A percentile compares a stretch with the other conserved stretches of the same genome.
Conservation (phyloP, 2,113 vertebrate genomes). For the Tor tambroides region DNA sequence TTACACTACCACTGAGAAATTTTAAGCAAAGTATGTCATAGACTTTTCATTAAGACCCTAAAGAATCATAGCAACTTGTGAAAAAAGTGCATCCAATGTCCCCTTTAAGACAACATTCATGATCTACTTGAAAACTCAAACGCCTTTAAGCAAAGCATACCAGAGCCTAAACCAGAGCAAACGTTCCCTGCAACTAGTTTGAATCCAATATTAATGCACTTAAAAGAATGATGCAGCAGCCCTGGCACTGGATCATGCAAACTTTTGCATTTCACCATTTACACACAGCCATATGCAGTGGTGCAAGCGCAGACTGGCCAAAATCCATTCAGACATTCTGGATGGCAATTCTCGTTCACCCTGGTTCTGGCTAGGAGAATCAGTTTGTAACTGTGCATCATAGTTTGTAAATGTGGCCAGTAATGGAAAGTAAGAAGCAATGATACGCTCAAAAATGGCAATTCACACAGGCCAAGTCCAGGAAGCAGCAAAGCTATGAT, state of each 20-base stretch:
- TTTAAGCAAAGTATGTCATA: too few relatives aligned
- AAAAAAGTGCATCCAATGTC: too few relatives aligned
- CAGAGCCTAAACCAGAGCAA: not conserved
- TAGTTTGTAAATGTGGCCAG: not conserved
- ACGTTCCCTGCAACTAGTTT: not conserved
- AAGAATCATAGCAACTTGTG: too few relatives aligned
- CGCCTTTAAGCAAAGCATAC: not conserved
- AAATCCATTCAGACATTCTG: not conserved
- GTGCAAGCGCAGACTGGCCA: not conserved
- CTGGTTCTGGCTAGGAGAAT: not conserved
- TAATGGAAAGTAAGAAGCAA: not conserved
- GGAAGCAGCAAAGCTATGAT: slow-evolving; percentile 1
- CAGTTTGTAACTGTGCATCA: not conserved
- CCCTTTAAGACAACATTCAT: not conserved
- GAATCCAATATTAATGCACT: not conserved
- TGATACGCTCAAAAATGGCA: not conserved
- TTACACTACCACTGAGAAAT: too few relatives aligned
- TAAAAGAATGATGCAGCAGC: not conserved
- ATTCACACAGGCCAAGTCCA: not conserved
- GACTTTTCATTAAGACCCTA: too few relatives aligned
- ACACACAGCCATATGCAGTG: not conserved
- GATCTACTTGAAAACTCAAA: not conserved
- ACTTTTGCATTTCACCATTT: not conserved
- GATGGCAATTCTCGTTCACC: not conserved
- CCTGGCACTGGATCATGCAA: not conserved